These are phyloP conservation scores for Boulengeromyrus knoepffleri DNA, from an alignment of 2,113 vertebrate genomes.

Conservation along the genomic window DNA sequence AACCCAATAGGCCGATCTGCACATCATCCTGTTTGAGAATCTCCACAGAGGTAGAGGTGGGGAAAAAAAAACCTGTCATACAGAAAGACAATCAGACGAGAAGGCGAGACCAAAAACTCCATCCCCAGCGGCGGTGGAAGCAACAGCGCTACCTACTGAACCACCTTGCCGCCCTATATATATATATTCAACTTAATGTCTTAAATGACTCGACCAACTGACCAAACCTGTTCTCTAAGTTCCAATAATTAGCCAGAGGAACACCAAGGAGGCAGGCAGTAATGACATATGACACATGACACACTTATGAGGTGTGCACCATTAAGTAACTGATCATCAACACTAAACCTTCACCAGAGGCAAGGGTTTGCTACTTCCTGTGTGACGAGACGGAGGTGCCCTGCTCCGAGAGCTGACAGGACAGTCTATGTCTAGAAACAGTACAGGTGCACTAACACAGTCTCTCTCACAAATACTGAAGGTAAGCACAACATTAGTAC, in stretches of 20 bases:
- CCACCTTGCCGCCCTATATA: neutral
- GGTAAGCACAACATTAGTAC: neutral
- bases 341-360: neutral
- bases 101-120: too few relatives aligned
- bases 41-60: too few relatives aligned
- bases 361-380: neutral
- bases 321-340: neutral
- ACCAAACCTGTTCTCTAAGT: neutral
- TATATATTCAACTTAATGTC: neutral
- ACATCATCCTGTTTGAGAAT: neutral
- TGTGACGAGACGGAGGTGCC: neutral
- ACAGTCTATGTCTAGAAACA: neutral
- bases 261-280: neutral
- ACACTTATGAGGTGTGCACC: neutral
- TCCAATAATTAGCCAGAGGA: neutral
- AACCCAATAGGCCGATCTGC: neutral
- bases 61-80: too few relatives aligned
- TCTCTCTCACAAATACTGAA: neutral
- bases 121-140: too few relatives aligned
- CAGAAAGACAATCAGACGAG: neutral
- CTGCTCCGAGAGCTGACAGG: neutral
- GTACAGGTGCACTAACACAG: neutral
- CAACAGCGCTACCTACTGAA: neutral
- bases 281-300: neutral
- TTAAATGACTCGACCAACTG: neutral